Percentiles rank a stretch among this genome's conserved stretches.
These are phyloP conservation scores for Uropetala carovei DNA, from an alignment of 2,888 invertebrate genomes.

Conservation along the genomic window DNA sequence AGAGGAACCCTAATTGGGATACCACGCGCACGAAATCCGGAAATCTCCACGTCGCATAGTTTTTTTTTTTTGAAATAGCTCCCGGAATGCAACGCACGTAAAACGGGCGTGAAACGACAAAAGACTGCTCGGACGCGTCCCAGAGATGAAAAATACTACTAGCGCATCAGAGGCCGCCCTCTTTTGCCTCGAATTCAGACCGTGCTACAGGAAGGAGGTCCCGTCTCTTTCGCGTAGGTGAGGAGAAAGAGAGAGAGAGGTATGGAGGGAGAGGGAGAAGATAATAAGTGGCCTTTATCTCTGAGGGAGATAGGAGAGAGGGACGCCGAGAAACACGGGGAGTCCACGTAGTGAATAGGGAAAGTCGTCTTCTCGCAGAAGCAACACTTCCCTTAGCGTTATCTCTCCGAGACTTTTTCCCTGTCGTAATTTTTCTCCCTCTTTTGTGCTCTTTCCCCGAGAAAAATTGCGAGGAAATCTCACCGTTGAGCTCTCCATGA, in stretches of 20 bases:
- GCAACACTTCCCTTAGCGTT: neutral
- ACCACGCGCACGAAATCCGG: neutral
- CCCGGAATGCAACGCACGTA: neutral
- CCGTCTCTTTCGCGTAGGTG: neutral
- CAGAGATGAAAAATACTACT: neutral
- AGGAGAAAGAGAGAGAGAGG: neutral
- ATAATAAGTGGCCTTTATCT: constrained; percentile 28
- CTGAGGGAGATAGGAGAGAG: neutral
- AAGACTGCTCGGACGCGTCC: neutral
- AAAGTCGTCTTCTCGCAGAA: neutral
- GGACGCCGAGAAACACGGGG: too few species aligned
- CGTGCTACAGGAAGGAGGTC: neutral
- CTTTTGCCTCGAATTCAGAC: neutral
- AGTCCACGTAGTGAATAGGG: neutral
- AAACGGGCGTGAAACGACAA: neutral
- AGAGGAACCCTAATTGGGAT: neutral
- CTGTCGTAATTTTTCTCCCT: neutral
- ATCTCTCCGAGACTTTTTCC: neutral
- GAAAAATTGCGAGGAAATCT: constrained; percentile 7
- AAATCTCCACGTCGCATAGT: neutral
- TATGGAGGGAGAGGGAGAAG: neutral
- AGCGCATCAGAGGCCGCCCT: neutral
- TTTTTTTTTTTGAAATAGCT: neutral
- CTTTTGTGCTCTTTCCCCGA: neutral
- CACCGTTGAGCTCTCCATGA: constrained; percentile 22